Percentiles rank a stretch among this genome's conserved stretches.
phyloP scores from a whole-genome alignment of 2,113 vertebrate species.

The Halcyon malimbica region DNA sequence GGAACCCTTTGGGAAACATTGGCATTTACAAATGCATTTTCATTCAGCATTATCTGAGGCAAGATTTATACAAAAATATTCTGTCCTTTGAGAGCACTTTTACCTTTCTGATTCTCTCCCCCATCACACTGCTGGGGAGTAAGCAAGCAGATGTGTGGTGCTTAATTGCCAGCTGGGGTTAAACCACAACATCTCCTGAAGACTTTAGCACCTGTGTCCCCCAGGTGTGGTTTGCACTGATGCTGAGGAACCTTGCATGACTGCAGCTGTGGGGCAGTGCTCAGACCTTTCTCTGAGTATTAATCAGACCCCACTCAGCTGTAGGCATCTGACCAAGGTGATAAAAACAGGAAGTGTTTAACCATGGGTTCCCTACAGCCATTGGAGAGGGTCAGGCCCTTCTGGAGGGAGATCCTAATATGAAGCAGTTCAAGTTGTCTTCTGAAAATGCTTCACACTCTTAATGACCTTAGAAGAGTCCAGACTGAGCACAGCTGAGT shows the following conservation, averaged over 20 bases:
- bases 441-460: not conserved
- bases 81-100: not conserved
- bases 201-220: not conserved
- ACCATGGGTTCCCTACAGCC: not conserved
- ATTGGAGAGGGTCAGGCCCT: not conserved
- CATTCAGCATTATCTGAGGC: conserved; percentile 10
- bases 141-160: not conserved
- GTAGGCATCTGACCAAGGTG: not conserved
- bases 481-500: not conserved
- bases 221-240: not conserved
- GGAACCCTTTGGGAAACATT: not conserved
- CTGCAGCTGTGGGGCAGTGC: not conserved
- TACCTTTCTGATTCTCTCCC: not conserved
- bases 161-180: not conserved
- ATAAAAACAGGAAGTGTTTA: not conserved
- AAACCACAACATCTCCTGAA: not conserved
- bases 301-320: not conserved
- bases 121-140: not conserved
- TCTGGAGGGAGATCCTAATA: not conserved
- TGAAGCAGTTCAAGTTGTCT: not conserved
- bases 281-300: not conserved
- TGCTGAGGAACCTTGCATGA: not conserved
- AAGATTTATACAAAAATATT: not conserved
- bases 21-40: conserved; percentile 51
- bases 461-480: not conserved